Base-by-base conservation (phyloP, 2,113 vertebrate species). In the Chaetorhynchus papuensis region DNA sequence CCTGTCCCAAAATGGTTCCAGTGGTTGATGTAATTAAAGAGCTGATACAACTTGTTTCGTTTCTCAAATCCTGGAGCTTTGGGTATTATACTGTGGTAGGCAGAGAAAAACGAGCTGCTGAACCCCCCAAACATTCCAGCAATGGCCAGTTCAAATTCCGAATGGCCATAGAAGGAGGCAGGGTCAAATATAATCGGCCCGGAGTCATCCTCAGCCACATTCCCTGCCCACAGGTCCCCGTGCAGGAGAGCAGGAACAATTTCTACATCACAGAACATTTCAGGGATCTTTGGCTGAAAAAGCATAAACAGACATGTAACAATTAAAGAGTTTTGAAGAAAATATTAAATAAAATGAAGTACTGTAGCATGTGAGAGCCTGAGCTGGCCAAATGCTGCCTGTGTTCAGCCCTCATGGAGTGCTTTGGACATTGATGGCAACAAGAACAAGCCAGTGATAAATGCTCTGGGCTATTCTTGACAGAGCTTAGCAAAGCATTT, bases 1-100 rank as follows among this genome's bases (percentile, higher is more conserved):
- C 98, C 97, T 3, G 93, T 97, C 21, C 99, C 99, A 86, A 99
- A 99, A 97, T 99, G 99, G 93, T 99, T 99, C 99, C 99, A 99
- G 97, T 99, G 99, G 97, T 99, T 99, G 66, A 99, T 95, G 80
- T 99, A 99, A 95, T 99, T 98, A 69, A 99, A 99, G 35, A 99
- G 98, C 96, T 99, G 98, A 94, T 99, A 99, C 61, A 99, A 98
- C 84, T 99, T 97, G 85, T 98, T 98, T 59, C 99, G 98, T 82
- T 97, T 96, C 61, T 98, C 98, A 90, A 99, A 99, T 23, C 99
- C 99, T 1, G 98, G 97, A 10, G 98, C 98, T 97, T 98, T 98
- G 70, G 99, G 99, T 92, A 99, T 98, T 97, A 99, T 99, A 54
- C 94, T 98, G 88, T 99, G 98, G 97, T 99, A 99, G 26, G 98